A percentile compares a stretch with the other conserved stretches of the same genome.
Evolutionary conservation across 2,797 vertebrate genomes (phyloP).

Genomic region (Oryzias sinensis): DNA sequence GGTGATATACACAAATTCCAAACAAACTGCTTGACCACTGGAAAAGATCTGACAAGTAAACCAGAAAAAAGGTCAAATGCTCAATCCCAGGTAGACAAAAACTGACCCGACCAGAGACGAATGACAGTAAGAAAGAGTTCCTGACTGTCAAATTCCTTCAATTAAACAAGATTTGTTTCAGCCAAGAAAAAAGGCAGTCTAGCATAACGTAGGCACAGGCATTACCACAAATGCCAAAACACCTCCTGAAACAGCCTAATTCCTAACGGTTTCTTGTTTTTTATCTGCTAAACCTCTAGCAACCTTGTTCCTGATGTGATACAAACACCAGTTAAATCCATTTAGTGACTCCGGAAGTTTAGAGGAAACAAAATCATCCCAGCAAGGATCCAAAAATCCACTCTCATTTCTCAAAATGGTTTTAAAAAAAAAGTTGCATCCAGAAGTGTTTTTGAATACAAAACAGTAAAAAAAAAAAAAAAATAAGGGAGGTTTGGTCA

Average conservation of each 20-base stretch:
- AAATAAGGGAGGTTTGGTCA: slow-evolving; percentile 8
- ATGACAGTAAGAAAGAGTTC: too few species aligned
- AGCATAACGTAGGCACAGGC: too few species aligned
- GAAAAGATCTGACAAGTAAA: too few species aligned
- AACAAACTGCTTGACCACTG: too few species aligned
- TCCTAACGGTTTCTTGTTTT: background rate
- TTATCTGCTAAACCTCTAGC: slow-evolving; percentile 11
- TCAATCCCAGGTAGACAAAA: too few species aligned
- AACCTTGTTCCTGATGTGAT: slow-evolving; percentile 7
- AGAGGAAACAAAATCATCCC: slow-evolving; percentile 12
- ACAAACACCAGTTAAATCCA: slow-evolving; percentile 15
- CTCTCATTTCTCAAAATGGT: slow-evolving; percentile 30
- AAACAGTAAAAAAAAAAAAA: slow-evolving; percentile 7
- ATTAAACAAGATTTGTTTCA: too few species aligned
- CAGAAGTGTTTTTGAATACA: slow-evolving; percentile 28
- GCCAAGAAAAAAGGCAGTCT: too few species aligned
- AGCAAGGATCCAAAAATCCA: slow-evolving; percentile 15
- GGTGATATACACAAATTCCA: too few species aligned
- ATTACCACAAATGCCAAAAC: too few species aligned
- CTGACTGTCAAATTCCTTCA: too few species aligned
- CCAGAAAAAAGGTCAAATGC: too few species aligned
- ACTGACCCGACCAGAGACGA: too few species aligned
- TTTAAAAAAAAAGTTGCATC: slow-evolving; percentile 26
- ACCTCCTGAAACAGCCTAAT: background rate
- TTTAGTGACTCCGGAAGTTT: slow-evolving; percentile 20